These are phyloP conservation scores for Mandrillus leucophaeus DNA, from an alignment of 2,113 vertebrate species.

Conservation along the genomic window DNA sequence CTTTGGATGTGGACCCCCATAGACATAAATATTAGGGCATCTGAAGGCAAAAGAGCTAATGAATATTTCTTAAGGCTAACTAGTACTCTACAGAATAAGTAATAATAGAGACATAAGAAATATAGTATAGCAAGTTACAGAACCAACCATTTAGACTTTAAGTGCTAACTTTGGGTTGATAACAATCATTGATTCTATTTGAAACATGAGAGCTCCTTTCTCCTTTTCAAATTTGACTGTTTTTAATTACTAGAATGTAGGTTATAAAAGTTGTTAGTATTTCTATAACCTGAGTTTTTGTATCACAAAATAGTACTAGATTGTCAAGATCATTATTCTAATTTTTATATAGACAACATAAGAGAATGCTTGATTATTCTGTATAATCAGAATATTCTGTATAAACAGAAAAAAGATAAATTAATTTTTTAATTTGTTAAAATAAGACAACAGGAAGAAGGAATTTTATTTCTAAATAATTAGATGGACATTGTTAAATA, in stretches of 20 bases:
- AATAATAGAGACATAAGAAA: not conserved
- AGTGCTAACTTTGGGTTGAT: not conserved
- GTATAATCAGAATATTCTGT: not conserved
- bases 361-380: not conserved
- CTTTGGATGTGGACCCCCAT: not conserved
- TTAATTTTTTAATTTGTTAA: not conserved
- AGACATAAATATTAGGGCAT: not conserved
- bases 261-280: not conserved
- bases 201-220: not conserved
- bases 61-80: not conserved
- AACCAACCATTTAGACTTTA: not conserved
- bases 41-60: not conserved
- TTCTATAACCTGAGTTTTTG: not conserved
- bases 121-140: not conserved
- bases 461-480: constrained; percentile 27
- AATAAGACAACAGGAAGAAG: not conserved
- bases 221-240: not conserved
- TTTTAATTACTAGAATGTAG: not conserved
- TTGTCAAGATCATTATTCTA: not conserved
- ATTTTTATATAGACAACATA: not conserved
- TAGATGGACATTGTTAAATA: constrained; percentile 4
- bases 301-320: not conserved
- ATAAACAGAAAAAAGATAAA: not conserved
- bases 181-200: not conserved
- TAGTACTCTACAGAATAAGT: not conserved